phyloP scores from a whole-genome alignment of 2,113 vertebrate genomes.

The Callionymus lyra region DNA sequence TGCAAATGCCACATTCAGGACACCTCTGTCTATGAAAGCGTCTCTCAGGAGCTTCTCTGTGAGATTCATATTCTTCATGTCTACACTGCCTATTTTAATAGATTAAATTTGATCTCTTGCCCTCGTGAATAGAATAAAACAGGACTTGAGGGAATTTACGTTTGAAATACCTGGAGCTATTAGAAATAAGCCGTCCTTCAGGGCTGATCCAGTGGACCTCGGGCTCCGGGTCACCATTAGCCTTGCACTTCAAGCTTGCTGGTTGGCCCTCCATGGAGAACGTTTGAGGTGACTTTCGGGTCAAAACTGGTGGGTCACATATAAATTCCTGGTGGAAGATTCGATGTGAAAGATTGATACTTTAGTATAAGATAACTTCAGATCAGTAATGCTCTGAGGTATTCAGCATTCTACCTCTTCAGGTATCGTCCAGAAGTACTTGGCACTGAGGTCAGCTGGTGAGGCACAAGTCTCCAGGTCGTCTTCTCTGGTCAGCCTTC shows the following conservation, averaged over 20 bases:
- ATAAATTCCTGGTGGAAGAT: constrained; percentile 72
- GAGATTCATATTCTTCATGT: too few species aligned
- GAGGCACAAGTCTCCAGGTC: constrained; percentile 91
- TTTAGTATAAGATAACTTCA: not conserved
- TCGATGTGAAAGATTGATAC: not conserved
- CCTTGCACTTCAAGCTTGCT: constrained; percentile 83
- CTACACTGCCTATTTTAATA: constrained; percentile 1
- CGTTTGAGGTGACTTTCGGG: constrained; percentile 70
- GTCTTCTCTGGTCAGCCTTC: constrained; percentile 83
- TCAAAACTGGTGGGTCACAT: constrained; percentile 90
- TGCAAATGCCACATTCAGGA: too few species aligned
- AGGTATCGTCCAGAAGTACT: constrained; percentile 91
- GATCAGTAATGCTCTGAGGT: not conserved
- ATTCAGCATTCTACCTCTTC: constrained; percentile 65
- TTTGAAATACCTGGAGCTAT: constrained; percentile 59
- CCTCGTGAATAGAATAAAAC: not conserved
- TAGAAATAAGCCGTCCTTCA: constrained; percentile 81
- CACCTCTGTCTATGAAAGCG: too few species aligned
- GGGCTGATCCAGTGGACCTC: constrained; percentile 89
- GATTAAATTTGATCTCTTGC: not conserved
- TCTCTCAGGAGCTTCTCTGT: too few species aligned
- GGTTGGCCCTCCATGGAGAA: constrained; percentile 67
- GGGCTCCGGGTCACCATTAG: constrained; percentile 87
- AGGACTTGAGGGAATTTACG: not conserved
- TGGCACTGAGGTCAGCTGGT: constrained; percentile 76